A percentile compares a stretch with the other conserved stretches of the same genome.
Conservation (phyloP, 1,140 invertebrate genomes). For the Lasaia peninsularis region DNA sequence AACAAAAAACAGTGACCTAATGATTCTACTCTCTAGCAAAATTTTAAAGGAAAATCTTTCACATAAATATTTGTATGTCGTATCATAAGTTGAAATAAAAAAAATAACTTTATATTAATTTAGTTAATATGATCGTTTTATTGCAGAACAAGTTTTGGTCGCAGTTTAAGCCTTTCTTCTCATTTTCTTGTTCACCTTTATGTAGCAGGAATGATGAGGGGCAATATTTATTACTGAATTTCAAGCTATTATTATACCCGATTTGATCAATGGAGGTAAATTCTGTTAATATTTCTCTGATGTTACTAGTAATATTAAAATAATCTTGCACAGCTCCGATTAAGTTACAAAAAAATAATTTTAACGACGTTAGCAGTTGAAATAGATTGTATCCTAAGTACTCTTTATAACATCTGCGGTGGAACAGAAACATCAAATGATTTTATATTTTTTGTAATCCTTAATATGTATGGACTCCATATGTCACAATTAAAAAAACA, state of each 20-base stretch:
- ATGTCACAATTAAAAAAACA: too few species aligned
- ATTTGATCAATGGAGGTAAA: slow-evolving; percentile 56
- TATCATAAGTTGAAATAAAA: slow-evolving; percentile 3
- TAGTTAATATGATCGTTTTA: slow-evolving; percentile 9
- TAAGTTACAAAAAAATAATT: too few species aligned
- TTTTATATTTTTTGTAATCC: too few species aligned
- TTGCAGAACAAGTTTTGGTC: slow-evolving; percentile 34
- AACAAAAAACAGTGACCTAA: slow-evolving; percentile 62
- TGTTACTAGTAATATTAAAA: background rate
- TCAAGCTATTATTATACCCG: background rate
- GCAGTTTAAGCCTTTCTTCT: slow-evolving; percentile 34
- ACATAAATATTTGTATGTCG: slow-evolving; percentile 30
- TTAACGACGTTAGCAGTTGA: too few species aligned
- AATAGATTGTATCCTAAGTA: too few species aligned
- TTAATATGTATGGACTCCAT: too few species aligned
- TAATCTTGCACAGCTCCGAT: too few species aligned
- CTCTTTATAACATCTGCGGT: too few species aligned
- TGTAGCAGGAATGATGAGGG: slow-evolving; percentile 21
- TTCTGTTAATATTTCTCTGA: slow-evolving; percentile 1
- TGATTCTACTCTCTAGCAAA: slow-evolving; percentile 48
- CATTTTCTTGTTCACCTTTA: slow-evolving; percentile 28
- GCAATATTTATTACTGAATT: slow-evolving; percentile 21
- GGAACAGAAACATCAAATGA: too few species aligned
- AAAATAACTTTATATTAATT: background rate
- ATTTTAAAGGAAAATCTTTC: slow-evolving; percentile 54